phyloP scores from a whole-genome alignment of 2,797 vertebrate species.

The Gymnopithys bicolor region DNA sequence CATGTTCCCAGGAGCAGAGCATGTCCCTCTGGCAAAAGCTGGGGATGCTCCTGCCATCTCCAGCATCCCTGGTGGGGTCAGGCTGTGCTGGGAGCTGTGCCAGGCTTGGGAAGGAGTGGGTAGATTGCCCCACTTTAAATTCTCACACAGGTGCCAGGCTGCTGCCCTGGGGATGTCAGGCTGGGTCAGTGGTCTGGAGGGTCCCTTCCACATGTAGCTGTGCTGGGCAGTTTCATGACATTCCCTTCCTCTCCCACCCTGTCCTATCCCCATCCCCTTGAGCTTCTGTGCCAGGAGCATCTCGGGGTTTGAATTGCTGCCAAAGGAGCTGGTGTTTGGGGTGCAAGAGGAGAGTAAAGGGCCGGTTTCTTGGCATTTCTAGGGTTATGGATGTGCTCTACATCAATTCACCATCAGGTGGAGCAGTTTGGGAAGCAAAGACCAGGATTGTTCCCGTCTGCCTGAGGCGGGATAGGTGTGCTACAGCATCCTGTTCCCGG shows the following conservation, averaged over 20 bases:
- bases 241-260: background rate
- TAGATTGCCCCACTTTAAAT: background rate
- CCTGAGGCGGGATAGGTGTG: background rate
- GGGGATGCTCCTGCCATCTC: background rate
- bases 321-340: background rate
- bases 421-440: slow-evolving; percentile 58
- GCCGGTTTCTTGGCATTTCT: background rate
- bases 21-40: background rate
- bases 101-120: background rate
- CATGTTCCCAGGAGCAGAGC: background rate
- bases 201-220: background rate
- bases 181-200: background rate
- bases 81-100: accelerated
- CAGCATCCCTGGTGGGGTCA: background rate
- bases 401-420: slow-evolving; percentile 54
- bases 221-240: background rate
- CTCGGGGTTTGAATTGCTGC: background rate
- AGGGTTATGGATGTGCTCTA: background rate
- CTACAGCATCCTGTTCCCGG: background rate
- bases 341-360: background rate
- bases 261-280: accelerated
- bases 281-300: background rate
- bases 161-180: background rate
- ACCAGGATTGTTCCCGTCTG: background rate
- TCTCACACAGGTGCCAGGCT: background rate